phyloP scores from a whole-genome alignment of 1,140 invertebrate species.

The Bombus superbus region DNA sequence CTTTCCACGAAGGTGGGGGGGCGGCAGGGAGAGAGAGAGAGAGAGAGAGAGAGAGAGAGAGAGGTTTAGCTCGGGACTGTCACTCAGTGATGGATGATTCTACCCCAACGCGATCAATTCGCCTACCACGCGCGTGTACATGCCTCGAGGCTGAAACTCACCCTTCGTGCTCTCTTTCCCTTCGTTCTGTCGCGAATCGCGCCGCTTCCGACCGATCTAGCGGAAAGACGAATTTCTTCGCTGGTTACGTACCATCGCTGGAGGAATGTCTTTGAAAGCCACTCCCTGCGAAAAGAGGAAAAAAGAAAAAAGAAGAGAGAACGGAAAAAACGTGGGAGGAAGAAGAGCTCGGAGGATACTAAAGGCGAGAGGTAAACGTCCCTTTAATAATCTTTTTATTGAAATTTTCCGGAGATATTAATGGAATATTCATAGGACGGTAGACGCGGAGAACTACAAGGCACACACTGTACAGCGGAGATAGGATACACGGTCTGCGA shows the following conservation, averaged over 20 bases:
- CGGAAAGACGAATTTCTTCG: slow-evolving; percentile 63
- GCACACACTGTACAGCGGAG: background rate
- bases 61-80: slow-evolving; percentile 77
- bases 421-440: background rate
- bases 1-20: slow-evolving; percentile 54
- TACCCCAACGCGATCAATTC: slow-evolving; percentile 81
- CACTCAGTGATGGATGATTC: slow-evolving; percentile 82
- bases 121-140: slow-evolving; percentile 70
- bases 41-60: too few species aligned
- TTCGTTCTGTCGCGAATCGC: slow-evolving; percentile 47
- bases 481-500: background rate
- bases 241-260: background rate
- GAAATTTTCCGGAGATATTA: background rate
- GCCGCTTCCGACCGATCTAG: slow-evolving; percentile 56
- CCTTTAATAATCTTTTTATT: background rate
- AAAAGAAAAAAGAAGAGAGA: background rate
- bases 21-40: too few species aligned
- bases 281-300: background rate
- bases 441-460: background rate
- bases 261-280: background rate
- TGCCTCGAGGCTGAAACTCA: slow-evolving; percentile 65
- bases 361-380: background rate
- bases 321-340: too few species aligned
- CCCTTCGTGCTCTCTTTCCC: slow-evolving; percentile 29
- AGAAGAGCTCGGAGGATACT: too few species aligned